Conservation (phyloP, 2,797 vertebrate genomes). For the Oreochromis grahami region DNA sequence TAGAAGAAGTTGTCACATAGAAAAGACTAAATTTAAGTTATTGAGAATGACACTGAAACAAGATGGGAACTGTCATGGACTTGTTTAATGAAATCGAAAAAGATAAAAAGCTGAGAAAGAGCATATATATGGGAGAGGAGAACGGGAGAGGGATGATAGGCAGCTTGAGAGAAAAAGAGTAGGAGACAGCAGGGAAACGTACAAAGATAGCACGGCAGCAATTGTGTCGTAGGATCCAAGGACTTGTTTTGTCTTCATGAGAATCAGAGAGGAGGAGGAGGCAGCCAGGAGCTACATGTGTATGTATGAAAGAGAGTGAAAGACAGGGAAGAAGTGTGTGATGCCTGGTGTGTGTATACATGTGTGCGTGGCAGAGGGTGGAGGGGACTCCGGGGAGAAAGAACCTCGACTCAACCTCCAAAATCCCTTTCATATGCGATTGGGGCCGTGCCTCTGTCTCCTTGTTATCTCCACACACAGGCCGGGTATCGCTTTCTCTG, state of each 20-base stretch:
- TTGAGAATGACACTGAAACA: neutral
- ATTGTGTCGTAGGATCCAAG: constrained; percentile 42
- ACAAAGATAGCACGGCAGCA: constrained; percentile 23
- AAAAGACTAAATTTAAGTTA: neutral
- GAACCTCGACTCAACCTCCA: constrained; percentile 41
- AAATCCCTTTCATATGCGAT: constrained; percentile 61
- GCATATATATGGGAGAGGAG: neutral
- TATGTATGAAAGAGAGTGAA: constrained; percentile 6
- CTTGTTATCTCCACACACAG: constrained; percentile 54
- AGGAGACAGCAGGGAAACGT: constrained; percentile 24
- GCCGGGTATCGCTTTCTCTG: constrained; percentile 43
- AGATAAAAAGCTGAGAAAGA: neutral
- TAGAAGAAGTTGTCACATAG: neutral
- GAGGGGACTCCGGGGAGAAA: constrained; percentile 36
- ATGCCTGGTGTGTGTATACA: neutral
- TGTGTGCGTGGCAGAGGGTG: constrained; percentile 1
- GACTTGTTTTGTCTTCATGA: constrained; percentile 60
- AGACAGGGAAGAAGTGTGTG: constrained; percentile 11
- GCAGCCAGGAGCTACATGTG: constrained; percentile 12
- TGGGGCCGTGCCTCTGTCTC: constrained; percentile 42
- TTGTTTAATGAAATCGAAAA: neutral
- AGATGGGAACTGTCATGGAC: neutral
- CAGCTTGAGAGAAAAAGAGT: constrained; percentile 6
- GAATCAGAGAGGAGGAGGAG: constrained; percentile 28
- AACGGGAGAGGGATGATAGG: neutral